These are phyloP conservation scores for Pemphigus obesinymphae DNA, from an alignment of 1,140 invertebrate species.

Conservation along the genomic window DNA sequence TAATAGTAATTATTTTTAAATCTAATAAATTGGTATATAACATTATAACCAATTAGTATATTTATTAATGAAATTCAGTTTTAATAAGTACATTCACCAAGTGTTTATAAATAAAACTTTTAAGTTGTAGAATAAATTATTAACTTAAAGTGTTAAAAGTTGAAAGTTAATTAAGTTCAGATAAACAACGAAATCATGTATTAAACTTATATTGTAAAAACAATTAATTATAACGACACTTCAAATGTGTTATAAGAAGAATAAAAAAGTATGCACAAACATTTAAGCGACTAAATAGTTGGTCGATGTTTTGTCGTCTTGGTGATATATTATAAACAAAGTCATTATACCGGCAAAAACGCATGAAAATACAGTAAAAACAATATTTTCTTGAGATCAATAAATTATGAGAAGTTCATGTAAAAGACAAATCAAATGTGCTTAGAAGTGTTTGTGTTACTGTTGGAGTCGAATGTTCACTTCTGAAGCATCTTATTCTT, in stretches of 20 bases:
- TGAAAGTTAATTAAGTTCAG: neutral
- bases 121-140: slow-evolving; percentile 1
- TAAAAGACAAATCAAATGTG: slow-evolving; percentile 31
- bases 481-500: neutral
- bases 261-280: neutral
- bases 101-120: neutral
- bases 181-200: neutral
- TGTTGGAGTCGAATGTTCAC: slow-evolving; percentile 4
- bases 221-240: slow-evolving; percentile 29
- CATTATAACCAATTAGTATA: neutral
- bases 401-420: slow-evolving; percentile 36
- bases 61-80: neutral
- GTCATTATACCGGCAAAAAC: slow-evolving; percentile 38
- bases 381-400: slow-evolving; percentile 37
- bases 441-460: slow-evolving; percentile 32
- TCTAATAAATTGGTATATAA: too few species aligned
- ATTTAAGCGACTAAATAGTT: slow-evolving; percentile 25
- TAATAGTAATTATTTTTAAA: too few species aligned
- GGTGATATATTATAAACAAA: slow-evolving; percentile 33
- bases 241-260: neutral
- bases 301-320: slow-evolving; percentile 35
- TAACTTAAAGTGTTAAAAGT: neutral
- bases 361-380: slow-evolving; percentile 34
- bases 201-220: neutral
- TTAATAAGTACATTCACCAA: neutral